These are phyloP conservation scores for Orius insidiosus DNA, from an alignment of 1,140 invertebrate species.

Conservation along the genomic window DNA sequence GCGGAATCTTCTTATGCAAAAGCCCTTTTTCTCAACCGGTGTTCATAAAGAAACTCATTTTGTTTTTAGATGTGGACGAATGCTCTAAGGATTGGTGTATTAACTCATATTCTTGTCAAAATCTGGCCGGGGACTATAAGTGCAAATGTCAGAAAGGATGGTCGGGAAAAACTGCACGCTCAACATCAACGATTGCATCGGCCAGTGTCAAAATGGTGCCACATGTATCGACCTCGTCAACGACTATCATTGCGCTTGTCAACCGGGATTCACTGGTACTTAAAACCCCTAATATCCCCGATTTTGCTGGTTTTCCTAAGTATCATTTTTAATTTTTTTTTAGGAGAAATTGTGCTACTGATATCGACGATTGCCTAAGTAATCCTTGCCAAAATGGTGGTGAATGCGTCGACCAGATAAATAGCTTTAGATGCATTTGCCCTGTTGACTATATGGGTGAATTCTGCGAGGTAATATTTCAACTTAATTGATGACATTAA, in stretches of 20 bases:
- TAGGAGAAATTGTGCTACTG: slow-evolving; percentile 44
- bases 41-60: neutral
- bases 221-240: slow-evolving; percentile 70
- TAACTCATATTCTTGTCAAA: slow-evolving; percentile 62
- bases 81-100: slow-evolving; percentile 51
- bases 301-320: too few relatives aligned
- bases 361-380: slow-evolving; percentile 53
- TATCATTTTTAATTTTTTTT: too few relatives aligned
- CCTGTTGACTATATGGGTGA: slow-evolving; percentile 61
- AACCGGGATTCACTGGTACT: slow-evolving; percentile 58
- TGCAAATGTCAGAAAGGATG: slow-evolving; percentile 71
- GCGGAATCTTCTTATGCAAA: neutral
- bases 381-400: slow-evolving; percentile 71
- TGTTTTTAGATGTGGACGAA: slow-evolving; percentile 41
- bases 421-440: slow-evolving; percentile 67
- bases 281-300: too few relatives aligned
- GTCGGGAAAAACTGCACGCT: slow-evolving; percentile 72
- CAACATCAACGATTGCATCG: slow-evolving; percentile 76
- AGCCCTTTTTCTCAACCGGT: neutral
- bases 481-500: neutral
- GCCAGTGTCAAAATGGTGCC: slow-evolving; percentile 72
- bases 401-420: slow-evolving; percentile 62
- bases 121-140: slow-evolving; percentile 63
- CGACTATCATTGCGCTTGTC: slow-evolving; percentile 67
- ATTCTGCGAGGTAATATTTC: slow-evolving; percentile 47